A percentile compares a stretch with the other conserved stretches of the same genome.
Conservation (phyloP, 2,888 invertebrate genomes). For the Gari tellinella region DNA sequence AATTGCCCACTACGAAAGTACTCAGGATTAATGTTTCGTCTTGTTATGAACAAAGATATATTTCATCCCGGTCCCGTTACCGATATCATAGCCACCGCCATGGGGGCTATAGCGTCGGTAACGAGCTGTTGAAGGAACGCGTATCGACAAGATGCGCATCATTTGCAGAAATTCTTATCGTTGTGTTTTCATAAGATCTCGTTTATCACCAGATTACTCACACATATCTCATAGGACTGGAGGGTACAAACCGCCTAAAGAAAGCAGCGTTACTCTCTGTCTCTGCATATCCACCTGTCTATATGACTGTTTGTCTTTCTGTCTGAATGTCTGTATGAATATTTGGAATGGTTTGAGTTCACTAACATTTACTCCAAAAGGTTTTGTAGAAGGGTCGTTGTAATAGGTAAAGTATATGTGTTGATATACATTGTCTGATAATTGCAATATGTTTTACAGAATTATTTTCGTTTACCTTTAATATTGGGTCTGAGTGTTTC, state of each 20-base stretch:
- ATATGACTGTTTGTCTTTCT: too few relatives aligned
- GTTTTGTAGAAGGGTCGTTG: too few relatives aligned
- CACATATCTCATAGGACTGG: not conserved
- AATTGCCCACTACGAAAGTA: slow-evolving; percentile 1
- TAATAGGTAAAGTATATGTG: too few relatives aligned
- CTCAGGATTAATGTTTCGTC: slow-evolving; percentile 2
- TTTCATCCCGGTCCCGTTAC: not conserved
- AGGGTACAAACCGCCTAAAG: not conserved
- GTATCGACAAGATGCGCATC: slow-evolving; percentile 4
- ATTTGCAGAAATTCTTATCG: slow-evolving; percentile 9
- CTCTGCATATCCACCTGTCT: too few relatives aligned
- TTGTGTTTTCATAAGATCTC: slow-evolving; percentile 1
- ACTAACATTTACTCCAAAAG: too few relatives aligned
- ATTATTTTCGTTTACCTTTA: too few relatives aligned
- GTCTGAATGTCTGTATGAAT: too few relatives aligned
- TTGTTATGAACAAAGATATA: slow-evolving; percentile 10
- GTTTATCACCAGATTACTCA: not conserved
- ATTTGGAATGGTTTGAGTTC: too few relatives aligned
- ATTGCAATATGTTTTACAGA: too few relatives aligned
- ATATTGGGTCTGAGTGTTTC: too few relatives aligned
- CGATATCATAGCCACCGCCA: not conserved
- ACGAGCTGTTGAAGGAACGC: slow-evolving; percentile 8
- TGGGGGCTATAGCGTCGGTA: slow-evolving; percentile 2
- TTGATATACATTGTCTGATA: not conserved
- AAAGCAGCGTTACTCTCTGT: too few relatives aligned